Conservation (phyloP, 2,888 invertebrate species). For the Scaptomyza parva region DNA sequence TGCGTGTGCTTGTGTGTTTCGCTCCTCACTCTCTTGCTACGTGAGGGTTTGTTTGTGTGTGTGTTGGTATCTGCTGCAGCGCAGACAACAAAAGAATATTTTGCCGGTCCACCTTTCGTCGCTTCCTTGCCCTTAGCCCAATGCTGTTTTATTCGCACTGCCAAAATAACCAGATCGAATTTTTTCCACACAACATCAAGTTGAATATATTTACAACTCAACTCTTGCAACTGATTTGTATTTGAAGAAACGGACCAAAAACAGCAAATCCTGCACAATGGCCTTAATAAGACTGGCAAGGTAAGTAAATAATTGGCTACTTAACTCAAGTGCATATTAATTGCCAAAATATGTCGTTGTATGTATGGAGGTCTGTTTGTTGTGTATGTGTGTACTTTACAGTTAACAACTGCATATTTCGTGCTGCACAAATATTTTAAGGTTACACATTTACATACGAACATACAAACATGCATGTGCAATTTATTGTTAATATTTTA, state of each 20-base stretch:
- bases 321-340: not conserved
- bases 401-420: not conserved
- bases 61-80: slow-evolving; percentile 38
- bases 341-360: not conserved
- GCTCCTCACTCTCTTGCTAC: too few relatives aligned
- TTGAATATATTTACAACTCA: slow-evolving; percentile 45
- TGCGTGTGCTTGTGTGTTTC: slow-evolving; percentile 4
- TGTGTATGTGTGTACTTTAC: not conserved
- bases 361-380: not conserved
- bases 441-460: not conserved
- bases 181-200: slow-evolving; percentile 29
- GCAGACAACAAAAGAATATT: slow-evolving; percentile 48
- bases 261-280: slow-evolving; percentile 58
- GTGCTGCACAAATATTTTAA: not conserved
- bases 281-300: slow-evolving; percentile 82
- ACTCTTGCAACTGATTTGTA: slow-evolving; percentile 36
- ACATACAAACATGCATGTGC: not conserved
- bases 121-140: slow-evolving; percentile 44
- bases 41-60: slow-evolving; percentile 15
- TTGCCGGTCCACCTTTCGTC: slow-evolving; percentile 49
- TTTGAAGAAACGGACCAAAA: slow-evolving; percentile 30
- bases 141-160: slow-evolving; percentile 78
- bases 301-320: slow-evolving; percentile 61
- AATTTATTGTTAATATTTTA: not conserved
- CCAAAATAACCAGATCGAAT: slow-evolving; percentile 65